Percentiles rank a stretch among this genome's conserved stretches.
These are phyloP conservation scores for Sylvia atricapilla DNA, from an alignment of 2,113 vertebrate genomes.

Conservation along the genomic window DNA sequence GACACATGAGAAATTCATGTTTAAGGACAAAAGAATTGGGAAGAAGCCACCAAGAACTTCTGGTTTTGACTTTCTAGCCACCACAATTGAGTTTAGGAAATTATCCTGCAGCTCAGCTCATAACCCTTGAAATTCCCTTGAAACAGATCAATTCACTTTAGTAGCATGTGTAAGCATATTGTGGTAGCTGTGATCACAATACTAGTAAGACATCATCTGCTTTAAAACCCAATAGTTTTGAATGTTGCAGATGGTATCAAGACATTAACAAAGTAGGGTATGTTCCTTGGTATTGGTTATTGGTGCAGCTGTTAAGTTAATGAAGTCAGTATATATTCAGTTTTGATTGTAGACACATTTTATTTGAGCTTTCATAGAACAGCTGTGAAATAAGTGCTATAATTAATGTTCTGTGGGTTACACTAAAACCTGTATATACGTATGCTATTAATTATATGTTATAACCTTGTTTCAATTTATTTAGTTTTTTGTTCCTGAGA, in stretches of 20 bases:
- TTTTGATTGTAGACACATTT: constrained; percentile 65
- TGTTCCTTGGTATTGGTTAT: constrained; percentile 43
- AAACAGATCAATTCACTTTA: background rate
- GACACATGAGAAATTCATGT: background rate
- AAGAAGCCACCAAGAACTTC: background rate
- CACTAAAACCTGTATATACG: background rate
- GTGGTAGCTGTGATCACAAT: background rate
- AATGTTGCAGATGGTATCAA: constrained; percentile 40
- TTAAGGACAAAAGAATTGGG: background rate
- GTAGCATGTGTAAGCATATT: background rate
- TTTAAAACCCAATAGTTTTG: constrained; percentile 6
- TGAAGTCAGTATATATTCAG: constrained; percentile 62
- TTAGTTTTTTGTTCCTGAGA: background rate
- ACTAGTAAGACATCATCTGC: background rate
- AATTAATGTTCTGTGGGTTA: constrained; percentile 45
- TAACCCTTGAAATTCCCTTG: background rate
- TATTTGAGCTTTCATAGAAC: constrained; percentile 61
- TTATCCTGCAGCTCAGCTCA: background rate
- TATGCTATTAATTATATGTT: background rate
- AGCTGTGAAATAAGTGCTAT: constrained; percentile 47
- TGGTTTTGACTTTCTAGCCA: background rate
- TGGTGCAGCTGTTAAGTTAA: constrained; percentile 71
- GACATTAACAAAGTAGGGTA: constrained; percentile 29
- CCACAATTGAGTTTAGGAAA: background rate
- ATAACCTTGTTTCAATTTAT: background rate